Percentiles rank a stretch among this genome's conserved stretches.
These are phyloP conservation scores for Adineta ricciae DNA, from an alignment of 2,888 invertebrate species.

Conservation along the genomic window DNA sequence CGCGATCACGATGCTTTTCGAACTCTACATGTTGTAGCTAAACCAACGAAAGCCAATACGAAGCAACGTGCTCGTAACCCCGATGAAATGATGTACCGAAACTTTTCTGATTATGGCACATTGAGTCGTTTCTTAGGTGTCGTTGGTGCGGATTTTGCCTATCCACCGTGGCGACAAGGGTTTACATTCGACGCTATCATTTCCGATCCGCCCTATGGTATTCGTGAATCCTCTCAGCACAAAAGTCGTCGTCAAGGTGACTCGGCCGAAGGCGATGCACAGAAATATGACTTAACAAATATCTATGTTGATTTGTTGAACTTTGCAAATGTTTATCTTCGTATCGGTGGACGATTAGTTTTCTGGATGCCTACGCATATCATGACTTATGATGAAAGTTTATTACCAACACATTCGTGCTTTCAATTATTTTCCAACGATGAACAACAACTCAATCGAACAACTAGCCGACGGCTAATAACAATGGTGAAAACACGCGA, in stretches of 20 bases:
- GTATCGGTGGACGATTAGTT: constrained; percentile 68
- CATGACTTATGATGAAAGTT: background rate
- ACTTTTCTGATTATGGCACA: constrained; percentile 76
- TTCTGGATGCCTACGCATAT: constrained; percentile 74
- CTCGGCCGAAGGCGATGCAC: constrained; percentile 37
- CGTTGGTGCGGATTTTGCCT: constrained; percentile 78
- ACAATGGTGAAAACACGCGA: constrained; percentile 3
- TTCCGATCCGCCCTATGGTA: constrained; percentile 95
- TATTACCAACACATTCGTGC: constrained; percentile 1
- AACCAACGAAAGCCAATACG: constrained; percentile 31
- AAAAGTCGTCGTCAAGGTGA: background rate
- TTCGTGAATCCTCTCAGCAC: constrained; percentile 57
- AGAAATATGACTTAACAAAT: constrained; percentile 70
- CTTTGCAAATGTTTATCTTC: constrained; percentile 69
- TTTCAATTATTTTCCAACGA: background rate
- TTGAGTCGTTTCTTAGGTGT: constrained; percentile 70
- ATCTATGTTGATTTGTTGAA: constrained; percentile 72
- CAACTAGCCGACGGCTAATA: background rate
- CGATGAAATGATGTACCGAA: constrained; percentile 76
- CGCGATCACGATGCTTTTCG: background rate
- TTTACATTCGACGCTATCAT: constrained; percentile 77
- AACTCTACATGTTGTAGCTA: constrained; percentile 6
- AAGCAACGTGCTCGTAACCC: constrained; percentile 42
- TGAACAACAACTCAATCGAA: background rate
- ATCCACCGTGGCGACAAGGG: constrained; percentile 58